These are phyloP conservation scores for Drosophila subpulchrella DNA, from an alignment of 1,140 invertebrate species.

Conservation along the genomic window DNA sequence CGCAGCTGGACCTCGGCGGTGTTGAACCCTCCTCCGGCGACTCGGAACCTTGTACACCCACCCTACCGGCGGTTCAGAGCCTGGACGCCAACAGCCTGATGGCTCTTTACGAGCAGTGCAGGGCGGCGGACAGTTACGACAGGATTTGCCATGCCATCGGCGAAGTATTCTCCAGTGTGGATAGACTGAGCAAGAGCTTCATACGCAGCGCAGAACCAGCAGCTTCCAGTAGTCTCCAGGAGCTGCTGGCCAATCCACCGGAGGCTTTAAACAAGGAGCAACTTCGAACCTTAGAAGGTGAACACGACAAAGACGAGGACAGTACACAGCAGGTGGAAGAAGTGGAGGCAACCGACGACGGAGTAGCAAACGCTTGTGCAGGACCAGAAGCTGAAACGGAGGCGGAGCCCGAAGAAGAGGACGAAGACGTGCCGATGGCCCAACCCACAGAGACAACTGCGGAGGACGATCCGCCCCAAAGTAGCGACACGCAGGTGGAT, in stretches of 20 bases:
- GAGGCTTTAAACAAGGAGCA: constrained; percentile 88
- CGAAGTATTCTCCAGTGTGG: constrained; percentile 90
- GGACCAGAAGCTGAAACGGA: constrained; percentile 40
- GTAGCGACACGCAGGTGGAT: constrained; percentile 86
- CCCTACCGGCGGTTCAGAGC: constrained; percentile 84
- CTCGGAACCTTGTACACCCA: constrained; percentile 54
- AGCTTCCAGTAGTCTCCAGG: constrained; percentile 80
- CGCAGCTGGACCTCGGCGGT: constrained; percentile 12
- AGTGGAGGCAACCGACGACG: constrained; percentile 43
- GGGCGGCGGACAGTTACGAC: constrained; percentile 87
- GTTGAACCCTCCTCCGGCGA: constrained; percentile 16
- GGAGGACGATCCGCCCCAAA: constrained; percentile 14
- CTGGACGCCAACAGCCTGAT: constrained; percentile 89
- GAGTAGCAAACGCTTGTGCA: background rate
- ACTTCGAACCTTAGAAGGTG: constrained; percentile 89
- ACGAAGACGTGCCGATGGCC: constrained; percentile 69
- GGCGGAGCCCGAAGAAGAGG: constrained; percentile 26
- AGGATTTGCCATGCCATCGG: constrained; percentile 89
- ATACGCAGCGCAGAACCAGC: constrained; percentile 61
- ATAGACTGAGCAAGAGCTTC: constrained; percentile 88
- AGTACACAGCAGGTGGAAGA: constrained; percentile 83
- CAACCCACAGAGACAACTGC: constrained; percentile 3
- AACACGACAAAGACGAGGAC: constrained; percentile 94
- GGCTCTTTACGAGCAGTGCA: constrained; percentile 88
- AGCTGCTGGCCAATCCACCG: constrained; percentile 53